Percentiles rank a stretch among this genome's conserved stretches.
phyloP scores from a whole-genome alignment of 2,888 invertebrate species.

The Plebejus anna region DNA sequence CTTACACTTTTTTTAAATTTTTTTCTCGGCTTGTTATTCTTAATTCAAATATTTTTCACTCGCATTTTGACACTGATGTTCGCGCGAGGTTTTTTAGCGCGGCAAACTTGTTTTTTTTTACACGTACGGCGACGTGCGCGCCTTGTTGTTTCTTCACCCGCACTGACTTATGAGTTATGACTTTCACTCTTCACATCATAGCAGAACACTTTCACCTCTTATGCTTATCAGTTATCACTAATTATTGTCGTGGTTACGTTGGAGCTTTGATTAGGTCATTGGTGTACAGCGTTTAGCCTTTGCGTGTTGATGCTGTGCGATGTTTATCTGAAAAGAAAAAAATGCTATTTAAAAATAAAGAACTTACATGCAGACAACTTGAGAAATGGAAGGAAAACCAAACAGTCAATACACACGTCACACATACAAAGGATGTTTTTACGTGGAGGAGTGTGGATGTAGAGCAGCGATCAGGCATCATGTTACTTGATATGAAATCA shows the following conservation, averaged over 20 bases:
- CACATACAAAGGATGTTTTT: neutral
- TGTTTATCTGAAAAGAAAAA: constrained; percentile 2
- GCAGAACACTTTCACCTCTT: constrained; percentile 44
- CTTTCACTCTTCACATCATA: constrained; percentile 53
- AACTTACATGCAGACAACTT: neutral
- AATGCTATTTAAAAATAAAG: neutral
- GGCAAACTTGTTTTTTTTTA: neutral
- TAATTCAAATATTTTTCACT: constrained; percentile 17
- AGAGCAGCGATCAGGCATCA: neutral
- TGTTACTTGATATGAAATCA: too few relatives aligned
- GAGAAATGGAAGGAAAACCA: too few relatives aligned
- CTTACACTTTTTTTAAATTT: constrained; percentile 18
- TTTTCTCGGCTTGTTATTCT: neutral
- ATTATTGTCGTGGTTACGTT: constrained; percentile 47
- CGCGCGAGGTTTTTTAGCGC: constrained; percentile 34
- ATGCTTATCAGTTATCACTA: constrained; percentile 40
- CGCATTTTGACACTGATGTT: neutral
- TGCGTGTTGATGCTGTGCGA: neutral
- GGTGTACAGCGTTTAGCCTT: neutral
- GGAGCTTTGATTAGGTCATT: constrained; percentile 29
- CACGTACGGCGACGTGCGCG: constrained; percentile 42
- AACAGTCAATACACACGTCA: neutral
- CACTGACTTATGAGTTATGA: constrained; percentile 46
- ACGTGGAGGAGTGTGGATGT: neutral
- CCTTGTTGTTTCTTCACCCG: constrained; percentile 36